Conservation (phyloP, 2,113 vertebrate genomes). For the Chionodraco myersi region DNA sequence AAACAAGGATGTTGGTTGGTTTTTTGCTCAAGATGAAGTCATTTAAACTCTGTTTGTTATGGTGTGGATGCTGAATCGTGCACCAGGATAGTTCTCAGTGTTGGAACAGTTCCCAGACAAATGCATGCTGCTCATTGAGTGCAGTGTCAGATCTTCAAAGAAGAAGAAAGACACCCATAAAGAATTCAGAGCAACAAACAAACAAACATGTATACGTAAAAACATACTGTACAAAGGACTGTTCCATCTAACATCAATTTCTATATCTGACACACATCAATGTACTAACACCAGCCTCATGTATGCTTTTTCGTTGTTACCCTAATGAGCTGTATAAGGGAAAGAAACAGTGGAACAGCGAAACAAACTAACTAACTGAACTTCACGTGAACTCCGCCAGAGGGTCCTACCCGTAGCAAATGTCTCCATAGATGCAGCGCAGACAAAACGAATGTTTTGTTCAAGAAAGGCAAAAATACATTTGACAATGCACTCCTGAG, state of each 20-base stretch:
- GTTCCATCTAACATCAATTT: neutral
- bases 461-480: neutral
- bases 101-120: neutral
- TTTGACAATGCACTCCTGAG: neutral
- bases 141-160: neutral
- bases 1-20: no score
- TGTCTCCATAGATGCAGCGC: neutral
- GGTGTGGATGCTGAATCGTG: no score
- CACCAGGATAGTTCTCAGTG: no score
- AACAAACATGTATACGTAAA: neutral
- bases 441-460: conserved; percentile 2
- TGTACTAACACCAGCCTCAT: conserved; percentile 15
- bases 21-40: no score
- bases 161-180: neutral
- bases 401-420: conserved; percentile 48
- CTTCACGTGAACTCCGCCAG: conserved; percentile 50
- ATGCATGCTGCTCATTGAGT: neutral
- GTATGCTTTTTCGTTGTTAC: conserved; percentile 17
- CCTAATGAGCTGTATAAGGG: conserved; percentile 33
- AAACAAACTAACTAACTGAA: conserved; percentile 48
- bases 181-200: neutral
- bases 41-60: no score
- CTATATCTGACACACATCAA: neutral
- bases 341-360: neutral
- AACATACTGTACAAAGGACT: neutral